Conservation (phyloP, 2,888 invertebrate genomes). For the Andrena fulva region DNA sequence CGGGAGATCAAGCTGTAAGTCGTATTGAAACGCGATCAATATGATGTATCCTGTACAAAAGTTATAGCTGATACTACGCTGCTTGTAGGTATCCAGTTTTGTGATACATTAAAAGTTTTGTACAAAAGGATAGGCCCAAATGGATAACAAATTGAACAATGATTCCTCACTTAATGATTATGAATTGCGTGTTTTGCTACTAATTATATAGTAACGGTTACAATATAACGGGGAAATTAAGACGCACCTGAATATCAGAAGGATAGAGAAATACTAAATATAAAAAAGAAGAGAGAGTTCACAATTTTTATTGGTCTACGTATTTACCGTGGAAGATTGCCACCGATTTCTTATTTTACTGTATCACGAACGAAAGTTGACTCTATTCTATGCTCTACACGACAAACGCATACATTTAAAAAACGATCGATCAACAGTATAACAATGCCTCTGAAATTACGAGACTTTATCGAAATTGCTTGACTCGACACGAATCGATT, state of each 20-base stretch:
- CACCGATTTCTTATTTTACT: conserved; percentile 30
- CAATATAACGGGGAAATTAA: conserved; percentile 17
- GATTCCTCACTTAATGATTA: conserved; percentile 13
- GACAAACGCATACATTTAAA: conserved; percentile 25
- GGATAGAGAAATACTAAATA: background rate
- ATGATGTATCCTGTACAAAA: conserved; percentile 28
- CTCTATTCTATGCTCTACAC: conserved; percentile 14
- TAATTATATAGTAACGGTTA: conserved; percentile 36
- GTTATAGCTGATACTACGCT: conserved; percentile 51
- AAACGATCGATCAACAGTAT: conserved; percentile 20
- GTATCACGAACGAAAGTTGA: conserved; percentile 34
- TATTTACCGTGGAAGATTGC: conserved; percentile 22
- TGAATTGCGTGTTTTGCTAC: conserved; percentile 39
- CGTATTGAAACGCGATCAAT: conserved; percentile 34
- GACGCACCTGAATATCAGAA: conserved; percentile 12
- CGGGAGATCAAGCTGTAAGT: conserved; percentile 24
- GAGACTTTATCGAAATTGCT: conserved; percentile 20
- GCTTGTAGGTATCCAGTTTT: conserved; percentile 48
- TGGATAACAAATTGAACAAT: background rate
- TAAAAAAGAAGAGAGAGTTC: background rate
- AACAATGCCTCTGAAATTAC: conserved; percentile 13
- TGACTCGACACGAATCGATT: conserved; percentile 29
- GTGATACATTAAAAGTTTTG: conserved; percentile 55
- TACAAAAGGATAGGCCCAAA: conserved; percentile 35
- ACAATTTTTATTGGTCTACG: conserved; percentile 17